These are phyloP conservation scores for Ophioninae sp. DNA, from an alignment of 2,888 invertebrate genomes.

Conservation along the genomic window DNA sequence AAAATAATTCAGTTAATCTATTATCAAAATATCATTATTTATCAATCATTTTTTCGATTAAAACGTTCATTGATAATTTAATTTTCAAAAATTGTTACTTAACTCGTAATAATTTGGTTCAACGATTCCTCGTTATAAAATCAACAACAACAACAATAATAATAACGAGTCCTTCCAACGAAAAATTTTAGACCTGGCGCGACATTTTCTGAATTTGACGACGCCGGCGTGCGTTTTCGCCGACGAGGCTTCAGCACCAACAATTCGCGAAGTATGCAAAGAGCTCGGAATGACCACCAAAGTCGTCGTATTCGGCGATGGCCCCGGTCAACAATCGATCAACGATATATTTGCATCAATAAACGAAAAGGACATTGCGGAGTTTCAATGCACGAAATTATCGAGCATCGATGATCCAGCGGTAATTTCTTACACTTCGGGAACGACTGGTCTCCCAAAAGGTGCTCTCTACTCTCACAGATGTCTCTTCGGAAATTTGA, in stretches of 20 bases:
- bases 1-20: too few species aligned
- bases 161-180: not conserved
- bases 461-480: constrained; percentile 71
- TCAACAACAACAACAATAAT: not conserved
- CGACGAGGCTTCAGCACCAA: constrained; percentile 39
- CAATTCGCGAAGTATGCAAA: constrained; percentile 40
- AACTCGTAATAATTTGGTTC: too few species aligned
- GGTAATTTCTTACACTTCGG: constrained; percentile 74
- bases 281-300: constrained; percentile 53
- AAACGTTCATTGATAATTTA: too few species aligned
- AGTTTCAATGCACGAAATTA: constrained; percentile 60
- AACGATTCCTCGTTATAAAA: too few species aligned
- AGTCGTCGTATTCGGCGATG: constrained; percentile 61
- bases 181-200: constrained; percentile 43
- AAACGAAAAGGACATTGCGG: constrained; percentile 36
- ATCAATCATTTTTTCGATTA: too few species aligned
- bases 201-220: constrained; percentile 50
- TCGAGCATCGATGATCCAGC: constrained; percentile 62
- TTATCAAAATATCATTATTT: too few species aligned
- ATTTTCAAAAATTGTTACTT: too few species aligned
- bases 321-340: constrained; percentile 53
- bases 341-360: constrained; percentile 54
- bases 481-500: constrained; percentile 59
- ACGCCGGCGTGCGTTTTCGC: constrained; percentile 63
- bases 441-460: constrained; percentile 76